These are phyloP conservation scores for Scylla paramamosain DNA, from an alignment of 1,140 invertebrate genomes.

Conservation along the genomic window DNA sequence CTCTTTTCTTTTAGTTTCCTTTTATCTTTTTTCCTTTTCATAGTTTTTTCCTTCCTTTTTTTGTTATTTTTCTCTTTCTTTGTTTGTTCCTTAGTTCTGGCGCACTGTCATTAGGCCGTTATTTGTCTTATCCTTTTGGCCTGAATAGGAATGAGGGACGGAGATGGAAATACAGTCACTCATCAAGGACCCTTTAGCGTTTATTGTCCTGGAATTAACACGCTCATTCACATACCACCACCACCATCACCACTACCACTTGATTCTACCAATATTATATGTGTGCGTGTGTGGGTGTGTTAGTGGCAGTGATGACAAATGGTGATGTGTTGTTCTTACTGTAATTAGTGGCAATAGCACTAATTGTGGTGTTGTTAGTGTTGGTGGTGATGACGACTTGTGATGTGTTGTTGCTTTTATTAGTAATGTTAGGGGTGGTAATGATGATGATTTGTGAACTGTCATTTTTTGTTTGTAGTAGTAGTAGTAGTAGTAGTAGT, in stretches of 20 bases:
- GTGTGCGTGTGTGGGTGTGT: no score
- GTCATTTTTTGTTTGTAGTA: neutral
- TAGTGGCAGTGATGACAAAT: no score
- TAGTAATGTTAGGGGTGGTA: neutral
- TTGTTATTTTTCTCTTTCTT: neutral
- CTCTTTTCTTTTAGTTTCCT: neutral
- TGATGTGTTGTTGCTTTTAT: neutral
- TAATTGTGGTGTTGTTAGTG: neutral
- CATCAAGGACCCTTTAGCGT: no score
- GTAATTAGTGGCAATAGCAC: neutral
- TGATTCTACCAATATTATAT: no score
- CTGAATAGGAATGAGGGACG: no score
- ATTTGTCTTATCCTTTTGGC: no score
- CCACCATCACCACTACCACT: neutral
- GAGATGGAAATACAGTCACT: neutral
- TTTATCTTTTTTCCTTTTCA: neutral
- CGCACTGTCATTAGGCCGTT: no score
- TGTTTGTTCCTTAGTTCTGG: neutral
- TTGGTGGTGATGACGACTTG: neutral
- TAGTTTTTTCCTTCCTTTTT: neutral
- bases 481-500: slow-evolving; percentile 36
- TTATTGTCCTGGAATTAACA: neutral
- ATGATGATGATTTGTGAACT: neutral
- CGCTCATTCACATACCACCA: neutral
- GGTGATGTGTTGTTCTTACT: no score